Percentiles rank a stretch among this genome's conserved stretches.
Conservation (phyloP, 2,888 invertebrate species). For the Rambutsinella grinnellia region DNA sequence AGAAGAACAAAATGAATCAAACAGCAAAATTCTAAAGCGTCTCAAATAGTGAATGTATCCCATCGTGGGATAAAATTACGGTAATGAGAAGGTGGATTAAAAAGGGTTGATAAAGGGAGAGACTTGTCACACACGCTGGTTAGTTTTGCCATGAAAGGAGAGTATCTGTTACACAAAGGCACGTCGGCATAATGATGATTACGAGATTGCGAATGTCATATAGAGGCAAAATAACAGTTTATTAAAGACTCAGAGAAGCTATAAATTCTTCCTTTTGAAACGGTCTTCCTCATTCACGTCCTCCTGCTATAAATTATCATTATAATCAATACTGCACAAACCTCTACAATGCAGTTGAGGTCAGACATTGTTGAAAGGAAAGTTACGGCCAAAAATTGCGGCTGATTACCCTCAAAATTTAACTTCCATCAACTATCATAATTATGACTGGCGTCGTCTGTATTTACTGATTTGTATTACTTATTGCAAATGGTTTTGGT, state of each 20-base stretch:
- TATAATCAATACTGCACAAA: constrained; percentile 3
- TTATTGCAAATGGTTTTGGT: too few species aligned
- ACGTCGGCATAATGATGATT: constrained; percentile 1
- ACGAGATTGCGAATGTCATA: constrained; percentile 10
- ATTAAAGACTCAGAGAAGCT: constrained; percentile 15
- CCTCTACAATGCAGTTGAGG: constrained; percentile 38
- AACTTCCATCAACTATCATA: not conserved
- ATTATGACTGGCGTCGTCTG: not conserved
- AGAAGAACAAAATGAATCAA: not conserved
- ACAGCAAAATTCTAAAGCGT: not conserved
- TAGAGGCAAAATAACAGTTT: constrained; percentile 9
- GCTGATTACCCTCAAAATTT: not conserved
- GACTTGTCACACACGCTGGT: not conserved
- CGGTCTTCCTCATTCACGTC: constrained; percentile 13
- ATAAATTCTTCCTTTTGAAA: constrained; percentile 28
- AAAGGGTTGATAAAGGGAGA: not conserved
- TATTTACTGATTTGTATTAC: too few species aligned
- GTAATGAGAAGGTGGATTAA: constrained; percentile 35
- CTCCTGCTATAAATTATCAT: not conserved
- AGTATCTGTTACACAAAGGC: not conserved
- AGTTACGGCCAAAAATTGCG: constrained; percentile 22
- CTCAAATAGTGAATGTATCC: not conserved
- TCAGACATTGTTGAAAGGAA: constrained; percentile 41
- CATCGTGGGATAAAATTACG: constrained; percentile 13
- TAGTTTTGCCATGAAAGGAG: not conserved